Evolutionary conservation across 2,797 vertebrate genomes (phyloP).

Genomic region (Phataginus tetradactyla): DNA sequence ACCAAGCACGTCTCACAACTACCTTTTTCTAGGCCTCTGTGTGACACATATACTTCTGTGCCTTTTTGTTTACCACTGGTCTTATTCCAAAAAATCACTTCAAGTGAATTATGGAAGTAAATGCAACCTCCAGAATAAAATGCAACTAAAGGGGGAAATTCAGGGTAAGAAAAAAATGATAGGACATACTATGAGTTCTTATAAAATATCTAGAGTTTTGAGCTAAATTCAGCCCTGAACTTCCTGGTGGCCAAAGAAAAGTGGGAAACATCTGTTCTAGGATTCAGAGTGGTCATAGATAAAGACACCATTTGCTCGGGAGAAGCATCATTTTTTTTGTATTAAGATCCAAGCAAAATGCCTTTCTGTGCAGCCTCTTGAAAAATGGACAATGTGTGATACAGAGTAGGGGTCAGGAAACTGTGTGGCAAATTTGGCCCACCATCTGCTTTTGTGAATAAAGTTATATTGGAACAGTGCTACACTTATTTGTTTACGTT

Average conservation of each 20-base stretch:
- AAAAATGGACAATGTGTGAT: background rate
- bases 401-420: background rate
- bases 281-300: background rate
- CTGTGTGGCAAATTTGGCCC: background rate
- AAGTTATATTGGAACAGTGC: background rate
- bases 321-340: background rate
- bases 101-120: background rate
- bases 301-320: background rate
- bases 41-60: background rate
- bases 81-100: slow-evolving; percentile 12
- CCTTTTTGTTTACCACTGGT: background rate
- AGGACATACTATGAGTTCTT: background rate
- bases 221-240: background rate
- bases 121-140: background rate
- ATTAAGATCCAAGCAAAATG: background rate
- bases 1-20: background rate
- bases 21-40: background rate
- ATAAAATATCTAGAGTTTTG: background rate
- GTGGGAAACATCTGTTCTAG: background rate
- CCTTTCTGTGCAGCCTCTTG: background rate
- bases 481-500: background rate
- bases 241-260: background rate
- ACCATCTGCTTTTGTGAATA: background rate
- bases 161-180: background rate
- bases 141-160: background rate